Base-by-base conservation (phyloP, 1,140 invertebrate species). In the Sinonovacula constricta region DNA sequence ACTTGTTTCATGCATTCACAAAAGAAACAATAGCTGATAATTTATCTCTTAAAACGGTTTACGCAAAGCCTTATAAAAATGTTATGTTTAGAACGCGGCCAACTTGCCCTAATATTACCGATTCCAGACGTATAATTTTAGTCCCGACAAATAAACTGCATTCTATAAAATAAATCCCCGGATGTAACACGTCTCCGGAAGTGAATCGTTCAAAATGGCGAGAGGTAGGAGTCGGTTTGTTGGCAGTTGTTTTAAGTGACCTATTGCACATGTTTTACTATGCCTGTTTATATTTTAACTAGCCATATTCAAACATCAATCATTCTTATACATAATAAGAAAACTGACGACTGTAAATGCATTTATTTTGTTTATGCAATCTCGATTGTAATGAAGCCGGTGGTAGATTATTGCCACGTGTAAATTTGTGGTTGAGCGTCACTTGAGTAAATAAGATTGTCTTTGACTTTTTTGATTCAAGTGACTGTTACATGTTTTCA, bases 361-460 rank as follows among this genome's bases (percentile, higher is more conserved):
- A 5, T 12, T 63, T 18, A 5, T 1, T 39, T 63, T 39, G 7
- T 39, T 22, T 39, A 28, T 63, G 60, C 60, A 63, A 39, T 33
- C 4, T 18, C 3, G 31, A 10, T 28, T 1, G n/a, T 1, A 53
- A 53, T 30, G 3, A 14, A 53, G 49, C 66, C 49, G 66, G n/a
- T 45, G 24, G 36, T 54, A 14, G 1, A 28, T 3, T 18, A 53
- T 54, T 68, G 66, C 66, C 66, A 68, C 66, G 66, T 68, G 66
- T 68, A 68, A 68, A 54, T 34, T 26, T 22, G 26, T 22, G 18
- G 3, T 7, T n/a, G n/a, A 7, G 26, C 53, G 3, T 54, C 3
- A 7, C n/a, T 3, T 54, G 4, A 5, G n/a, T 18, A 4, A 22
- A 88, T 5, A 89, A 92, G 79, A 60, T 91, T 45, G 83, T 86